A percentile compares a stretch with the other conserved stretches of the same genome.
These are phyloP conservation scores for Orchesella flavescens DNA, from an alignment of 2,888 invertebrate genomes.

Conservation along the genomic window DNA sequence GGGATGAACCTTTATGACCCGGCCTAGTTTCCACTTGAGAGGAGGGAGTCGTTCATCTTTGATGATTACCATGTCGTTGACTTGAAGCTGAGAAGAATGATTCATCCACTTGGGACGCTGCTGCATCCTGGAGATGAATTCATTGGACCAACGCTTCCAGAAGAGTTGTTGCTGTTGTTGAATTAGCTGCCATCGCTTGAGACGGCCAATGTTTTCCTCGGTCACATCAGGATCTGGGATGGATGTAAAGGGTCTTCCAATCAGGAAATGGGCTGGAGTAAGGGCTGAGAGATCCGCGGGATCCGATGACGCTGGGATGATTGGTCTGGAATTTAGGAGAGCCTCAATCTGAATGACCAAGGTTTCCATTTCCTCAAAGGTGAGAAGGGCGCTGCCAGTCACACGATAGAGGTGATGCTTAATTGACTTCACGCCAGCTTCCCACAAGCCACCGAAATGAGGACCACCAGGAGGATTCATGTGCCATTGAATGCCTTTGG, in stretches of 20 bases:
- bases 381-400: constrained; percentile 31
- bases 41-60: constrained; percentile 18
- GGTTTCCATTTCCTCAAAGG: constrained; percentile 59
- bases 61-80: constrained; percentile 40
- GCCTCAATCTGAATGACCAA: constrained; percentile 48
- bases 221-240: constrained; percentile 26
- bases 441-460: constrained; percentile 57
- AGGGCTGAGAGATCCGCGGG: constrained; percentile 41
- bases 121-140: constrained; percentile 63
- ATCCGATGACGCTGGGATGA: constrained; percentile 48
- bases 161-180: constrained; percentile 64
- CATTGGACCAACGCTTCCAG: constrained; percentile 67
- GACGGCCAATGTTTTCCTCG: neutral
- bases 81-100: neutral
- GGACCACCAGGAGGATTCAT: constrained; percentile 63
- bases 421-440: neutral
- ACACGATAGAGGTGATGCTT: constrained; percentile 54
- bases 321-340: constrained; percentile 50
- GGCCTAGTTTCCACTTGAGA: constrained; percentile 22
- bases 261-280: constrained; percentile 57
- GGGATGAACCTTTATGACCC: neutral
- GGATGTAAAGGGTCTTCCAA: constrained; percentile 20
- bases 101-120: constrained; percentile 62
- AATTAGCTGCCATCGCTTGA: constrained; percentile 43
- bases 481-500: constrained; percentile 60